Conservation (phyloP, 2,888 invertebrate species). For the Drosophila borborema region DNA sequence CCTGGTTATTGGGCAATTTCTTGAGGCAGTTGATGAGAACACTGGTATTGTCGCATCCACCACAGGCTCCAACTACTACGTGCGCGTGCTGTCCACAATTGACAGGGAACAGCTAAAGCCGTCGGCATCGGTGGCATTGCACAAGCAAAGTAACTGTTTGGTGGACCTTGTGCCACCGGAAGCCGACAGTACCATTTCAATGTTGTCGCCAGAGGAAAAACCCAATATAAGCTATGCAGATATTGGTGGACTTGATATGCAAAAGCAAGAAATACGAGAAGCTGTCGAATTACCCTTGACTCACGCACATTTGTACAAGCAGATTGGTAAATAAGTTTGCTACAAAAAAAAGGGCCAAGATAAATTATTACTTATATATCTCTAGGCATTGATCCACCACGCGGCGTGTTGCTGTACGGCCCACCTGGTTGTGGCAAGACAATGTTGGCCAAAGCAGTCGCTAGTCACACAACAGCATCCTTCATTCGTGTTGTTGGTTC, state of each 20-base stretch:
- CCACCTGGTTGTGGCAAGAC: slow-evolving; percentile 99
- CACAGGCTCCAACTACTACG: slow-evolving; percentile 91
- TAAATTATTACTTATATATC: not conserved
- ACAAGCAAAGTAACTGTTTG: slow-evolving; percentile 99
- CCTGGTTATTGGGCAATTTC: slow-evolving; percentile 98
- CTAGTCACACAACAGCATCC: slow-evolving; percentile 99
- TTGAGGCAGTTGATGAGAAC: slow-evolving; percentile 99
- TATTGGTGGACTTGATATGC: slow-evolving; percentile 99
- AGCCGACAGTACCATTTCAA: slow-evolving; percentile 99
- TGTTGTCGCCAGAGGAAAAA: slow-evolving; percentile 98
- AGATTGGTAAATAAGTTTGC: slow-evolving; percentile 90
- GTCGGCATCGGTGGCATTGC: slow-evolving; percentile 99
- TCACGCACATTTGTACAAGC: slow-evolving; percentile 98
- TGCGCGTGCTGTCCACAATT: slow-evolving; percentile 92
- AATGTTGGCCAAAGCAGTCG: slow-evolving; percentile 99
- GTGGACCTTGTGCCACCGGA: slow-evolving; percentile 99
- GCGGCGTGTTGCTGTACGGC: slow-evolving; percentile 99
- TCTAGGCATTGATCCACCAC: slow-evolving; percentile 95
- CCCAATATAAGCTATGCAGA: slow-evolving; percentile 98
- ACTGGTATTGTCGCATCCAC: slow-evolving; percentile 99
- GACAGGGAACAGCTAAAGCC: slow-evolving; percentile 98
- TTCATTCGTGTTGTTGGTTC: slow-evolving; percentile 99
- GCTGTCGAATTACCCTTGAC: slow-evolving; percentile 99
- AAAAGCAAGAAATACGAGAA: slow-evolving; percentile 99
- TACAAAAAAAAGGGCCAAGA: not conserved